phyloP scores from a whole-genome alignment of 2,113 vertebrate species.

The Psephotus haematonotus region DNA sequence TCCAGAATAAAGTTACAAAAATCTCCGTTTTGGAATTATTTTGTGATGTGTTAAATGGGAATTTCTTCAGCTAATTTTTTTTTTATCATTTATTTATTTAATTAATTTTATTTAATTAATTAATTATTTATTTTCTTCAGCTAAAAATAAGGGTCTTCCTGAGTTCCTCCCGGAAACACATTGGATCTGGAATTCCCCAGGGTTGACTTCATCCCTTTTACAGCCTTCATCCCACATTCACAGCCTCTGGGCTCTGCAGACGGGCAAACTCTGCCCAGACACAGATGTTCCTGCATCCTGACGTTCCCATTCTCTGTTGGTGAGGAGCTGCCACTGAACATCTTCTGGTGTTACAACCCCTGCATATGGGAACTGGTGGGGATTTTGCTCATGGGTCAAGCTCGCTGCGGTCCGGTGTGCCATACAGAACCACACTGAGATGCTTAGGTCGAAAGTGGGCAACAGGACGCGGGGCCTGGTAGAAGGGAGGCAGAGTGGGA shows the following conservation, averaged over 20 bases:
- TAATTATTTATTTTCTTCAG: not conserved
- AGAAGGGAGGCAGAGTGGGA: too few species aligned
- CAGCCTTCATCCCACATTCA: not conserved
- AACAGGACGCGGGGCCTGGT: not conserved
- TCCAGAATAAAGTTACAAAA: not conserved
- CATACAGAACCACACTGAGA: too few species aligned
- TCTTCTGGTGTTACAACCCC: too few species aligned
- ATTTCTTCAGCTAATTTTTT: not conserved
- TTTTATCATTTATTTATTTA: too few species aligned
- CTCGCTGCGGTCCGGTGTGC: not conserved
- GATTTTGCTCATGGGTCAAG: not conserved
- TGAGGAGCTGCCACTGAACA: fast-evolving
- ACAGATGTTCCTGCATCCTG: fast-evolving
- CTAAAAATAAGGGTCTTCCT: not conserved
- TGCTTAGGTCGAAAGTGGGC: too few species aligned
- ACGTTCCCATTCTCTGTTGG: too few species aligned
- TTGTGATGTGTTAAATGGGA: not conserved
- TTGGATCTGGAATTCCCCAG: not conserved
- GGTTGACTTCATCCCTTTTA: fast-evolving
- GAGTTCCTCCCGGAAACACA: not conserved
- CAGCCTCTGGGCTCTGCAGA: not conserved
- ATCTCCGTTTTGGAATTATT: not conserved
- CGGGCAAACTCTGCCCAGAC: not conserved
- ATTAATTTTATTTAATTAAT: too few species aligned
- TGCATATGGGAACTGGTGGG: fast-evolving